Evolutionary conservation across 1,140 invertebrate genomes (phyloP), one percentile per base, ranked within the genome.

Genomic region (Nymphalis io): DNA sequence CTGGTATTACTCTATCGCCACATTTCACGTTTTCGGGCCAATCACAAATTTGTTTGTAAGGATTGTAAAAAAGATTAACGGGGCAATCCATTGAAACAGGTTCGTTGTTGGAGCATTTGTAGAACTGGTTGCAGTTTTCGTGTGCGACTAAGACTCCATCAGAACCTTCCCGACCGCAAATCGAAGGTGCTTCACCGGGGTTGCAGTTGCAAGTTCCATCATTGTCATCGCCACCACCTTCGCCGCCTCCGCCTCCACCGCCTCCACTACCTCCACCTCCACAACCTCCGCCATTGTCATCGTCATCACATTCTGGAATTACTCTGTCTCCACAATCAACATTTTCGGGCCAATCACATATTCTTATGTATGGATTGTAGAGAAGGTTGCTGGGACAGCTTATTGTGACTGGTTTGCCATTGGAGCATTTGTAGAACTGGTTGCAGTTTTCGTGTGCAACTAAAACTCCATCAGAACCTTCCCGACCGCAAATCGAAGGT

Each of bases 301-400:
- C 10, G 27, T 33, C 27, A 33, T 33, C 27, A 33, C 27, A 33
- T 33, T 33, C 27, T 33, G 61, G 8, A 15, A 40, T 55, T 40
- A 67, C 53, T 60, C 69, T 66, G 13, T 72, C 70, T n/a, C 67
- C 64, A 55, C 74, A 79, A 15, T 69, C 68, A 20, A 74, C 69
- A 39, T 51, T 70, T 10, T 40, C 44, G 13, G 60, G 42, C 42
- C 60, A 63, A 13, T 95, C 92, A 83, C 95, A 93, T 62, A 93
- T 81, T 86, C 93, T 84, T 15, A 77, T 75, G 92, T 33, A 8
- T 8, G 27, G 27, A 8, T 33, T 33, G 27, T 33, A 33, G 6
- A 33, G 27, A 33, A 33, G 91, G 3, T 53, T 27, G n/a, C 81
- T 74, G 0, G 82, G 73, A 15, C 90, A 92, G 60, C 92, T 93